Evolutionary conservation across 1,140 invertebrate genomes (phyloP), one percentile per base, ranked within the genome.

Genomic region (Elysia chlorotica): DNA sequence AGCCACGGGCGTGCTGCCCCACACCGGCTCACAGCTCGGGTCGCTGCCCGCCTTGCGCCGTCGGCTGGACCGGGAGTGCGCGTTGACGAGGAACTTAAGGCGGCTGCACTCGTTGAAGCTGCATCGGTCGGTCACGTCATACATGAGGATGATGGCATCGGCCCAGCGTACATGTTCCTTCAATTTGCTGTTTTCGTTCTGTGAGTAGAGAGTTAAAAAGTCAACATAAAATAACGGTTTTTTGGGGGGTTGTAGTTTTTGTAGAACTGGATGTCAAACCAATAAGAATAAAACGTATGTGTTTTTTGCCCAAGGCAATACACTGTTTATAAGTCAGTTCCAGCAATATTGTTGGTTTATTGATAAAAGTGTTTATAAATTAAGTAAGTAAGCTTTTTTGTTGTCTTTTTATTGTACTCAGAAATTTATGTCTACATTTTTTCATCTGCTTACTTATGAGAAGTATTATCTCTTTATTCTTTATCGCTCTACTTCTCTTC

Each of bases 71-170:
- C 75, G 76, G 92, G 92, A 59, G 83, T 93, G 93, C 81, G 93
- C 93, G 82, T 92, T 93, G 74, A 94, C 94, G 67, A 93, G 89
- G 81, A 93, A 94, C 84, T 93, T 93, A 2, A 94, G 88, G 1
- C 93, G 90, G 81, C 93, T 93, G 80, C 92, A 94, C 91, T 93
- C 92, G 70, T 90, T 88, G 86, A 96, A 96, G n/a, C 94, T 95
- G 68, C 90, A 90, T 53, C 94, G 89, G 84, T 97, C 95, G 0
- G 93, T 96, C 79, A 97, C 95, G 30, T 95, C 94, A 86, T 96
- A 97, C 19, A 97, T 93, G 21, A 97, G 88, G 33, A 96, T 90
- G 31, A 95, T 88, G 0, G 94, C 95, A 85, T 97, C 95, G 0
- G 95, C 94, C 95, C 93, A 95, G 38, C 92, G 89, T 33, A 95